These are phyloP conservation scores for Euwallacea similis DNA, from an alignment of 1,140 invertebrate species.

Conservation along the genomic window DNA sequence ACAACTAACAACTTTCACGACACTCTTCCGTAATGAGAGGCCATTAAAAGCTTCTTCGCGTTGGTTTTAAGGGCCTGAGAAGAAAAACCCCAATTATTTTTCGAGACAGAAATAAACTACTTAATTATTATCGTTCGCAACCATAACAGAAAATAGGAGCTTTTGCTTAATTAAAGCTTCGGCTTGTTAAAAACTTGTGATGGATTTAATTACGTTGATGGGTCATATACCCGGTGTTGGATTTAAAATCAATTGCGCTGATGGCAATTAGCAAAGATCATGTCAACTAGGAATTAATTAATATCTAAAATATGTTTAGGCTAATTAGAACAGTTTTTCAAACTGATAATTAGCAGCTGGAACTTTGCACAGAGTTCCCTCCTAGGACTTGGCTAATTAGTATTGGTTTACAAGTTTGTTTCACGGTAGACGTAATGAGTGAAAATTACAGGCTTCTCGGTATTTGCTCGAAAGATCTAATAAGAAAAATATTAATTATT, in stretches of 20 bases:
- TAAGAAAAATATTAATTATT: conserved; percentile 33
- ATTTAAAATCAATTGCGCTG: background rate
- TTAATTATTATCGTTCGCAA: conserved; percentile 26
- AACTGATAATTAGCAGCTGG: conserved; percentile 23
- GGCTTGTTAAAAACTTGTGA: background rate
- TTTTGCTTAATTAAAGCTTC: conserved; percentile 14
- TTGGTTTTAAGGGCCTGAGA: conserved; percentile 22
- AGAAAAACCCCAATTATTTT: conserved; percentile 32
- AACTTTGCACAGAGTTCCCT: conserved; percentile 27
- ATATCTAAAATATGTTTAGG: background rate
- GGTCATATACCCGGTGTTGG: background rate
- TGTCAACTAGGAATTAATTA: conserved; percentile 1
- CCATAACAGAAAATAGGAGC: conserved; percentile 19
- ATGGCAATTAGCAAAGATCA: background rate
- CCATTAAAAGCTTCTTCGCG: conserved; percentile 24
- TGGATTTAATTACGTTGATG: conserved; percentile 1
- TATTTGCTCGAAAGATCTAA: conserved; percentile 30
- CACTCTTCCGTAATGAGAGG: conserved; percentile 20
- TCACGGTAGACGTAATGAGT: conserved; percentile 32
- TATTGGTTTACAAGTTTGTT: conserved; percentile 32
- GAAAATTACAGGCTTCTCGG: conserved; percentile 30
- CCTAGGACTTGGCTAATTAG: conserved; percentile 31
- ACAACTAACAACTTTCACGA: conserved; percentile 29
- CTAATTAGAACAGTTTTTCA: conserved; percentile 22
- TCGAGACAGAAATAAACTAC: conserved; percentile 28